Conservation (phyloP, 2,797 vertebrate species). For the Neostethus bicornis region DNA sequence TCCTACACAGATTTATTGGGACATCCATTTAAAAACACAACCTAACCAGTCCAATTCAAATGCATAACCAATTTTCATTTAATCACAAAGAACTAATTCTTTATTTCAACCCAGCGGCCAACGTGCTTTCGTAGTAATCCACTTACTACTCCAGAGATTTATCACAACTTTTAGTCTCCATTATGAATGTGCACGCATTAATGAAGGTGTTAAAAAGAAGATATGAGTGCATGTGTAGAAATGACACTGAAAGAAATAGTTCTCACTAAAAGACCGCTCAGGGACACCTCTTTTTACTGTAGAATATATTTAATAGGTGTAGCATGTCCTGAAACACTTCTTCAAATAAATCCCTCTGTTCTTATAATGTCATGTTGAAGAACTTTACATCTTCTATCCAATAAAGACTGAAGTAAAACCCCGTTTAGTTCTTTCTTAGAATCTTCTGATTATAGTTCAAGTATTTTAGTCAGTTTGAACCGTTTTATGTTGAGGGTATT, state of each 20-base stretch:
- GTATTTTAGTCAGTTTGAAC: constrained; percentile 41
- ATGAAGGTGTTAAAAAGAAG: background rate
- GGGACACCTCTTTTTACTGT: constrained; percentile 15
- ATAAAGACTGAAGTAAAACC: constrained; percentile 34
- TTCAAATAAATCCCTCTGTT: constrained; percentile 36
- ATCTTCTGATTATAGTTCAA: constrained; percentile 44
- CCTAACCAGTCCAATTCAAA: no score
- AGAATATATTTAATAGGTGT: constrained; percentile 26
- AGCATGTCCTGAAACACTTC: constrained; percentile 16
- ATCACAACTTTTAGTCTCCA: constrained; percentile 11
- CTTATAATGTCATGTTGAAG: constrained; percentile 27
- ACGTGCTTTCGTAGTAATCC: constrained; percentile 8
- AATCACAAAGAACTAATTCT: no score
- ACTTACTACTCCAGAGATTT: background rate
- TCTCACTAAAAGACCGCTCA: constrained; percentile 5
- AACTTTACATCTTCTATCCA: constrained; percentile 26
- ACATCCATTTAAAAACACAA: no score
- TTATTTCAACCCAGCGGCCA: background rate
- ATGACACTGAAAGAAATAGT: background rate
- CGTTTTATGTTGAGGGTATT: constrained; percentile 30
- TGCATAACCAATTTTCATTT: no score
- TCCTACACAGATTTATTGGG: no score
- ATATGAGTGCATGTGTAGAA: background rate
- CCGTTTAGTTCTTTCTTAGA: constrained; percentile 19
- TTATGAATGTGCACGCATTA: background rate